Evolutionary conservation across 2,888 invertebrate species (phyloP).

Genomic region (Oxytorus armatus): DNA sequence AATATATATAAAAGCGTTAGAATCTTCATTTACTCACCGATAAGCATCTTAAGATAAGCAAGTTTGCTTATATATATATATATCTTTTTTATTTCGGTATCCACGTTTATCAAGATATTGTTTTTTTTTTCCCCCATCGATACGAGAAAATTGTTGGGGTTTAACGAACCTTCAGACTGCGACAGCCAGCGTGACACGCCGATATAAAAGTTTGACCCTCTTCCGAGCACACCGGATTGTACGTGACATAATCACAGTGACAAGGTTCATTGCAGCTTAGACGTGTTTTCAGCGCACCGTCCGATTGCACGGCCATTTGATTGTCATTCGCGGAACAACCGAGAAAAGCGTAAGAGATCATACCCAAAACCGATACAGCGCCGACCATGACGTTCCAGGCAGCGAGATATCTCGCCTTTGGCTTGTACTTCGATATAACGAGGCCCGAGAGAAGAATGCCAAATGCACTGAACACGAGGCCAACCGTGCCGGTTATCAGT

Average conservation of each 20-base stretch:
- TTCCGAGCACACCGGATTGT: constrained; percentile 90
- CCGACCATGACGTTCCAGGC: constrained; percentile 90
- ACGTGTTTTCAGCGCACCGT: constrained; percentile 84
- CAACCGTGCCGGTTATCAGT: constrained; percentile 90
- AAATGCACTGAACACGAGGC: constrained; percentile 89
- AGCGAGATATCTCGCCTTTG: constrained; percentile 88
- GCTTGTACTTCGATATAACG: constrained; percentile 88
- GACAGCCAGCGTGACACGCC: constrained; percentile 93
- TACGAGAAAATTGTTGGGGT: not conserved
- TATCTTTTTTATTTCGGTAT: not conserved
- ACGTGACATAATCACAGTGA: constrained; percentile 89
- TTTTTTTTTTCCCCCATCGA: not conserved
- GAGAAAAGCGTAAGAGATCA: constrained; percentile 88
- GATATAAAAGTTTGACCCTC: constrained; percentile 90
- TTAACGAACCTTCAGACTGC: constrained; percentile 78
- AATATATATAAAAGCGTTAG: constrained; percentile 21
- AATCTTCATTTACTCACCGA: constrained; percentile 23
- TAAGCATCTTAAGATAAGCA: constrained; percentile 17
- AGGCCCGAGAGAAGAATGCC: constrained; percentile 89
- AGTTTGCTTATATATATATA: not conserved
- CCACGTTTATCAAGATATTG: not conserved
- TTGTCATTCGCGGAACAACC: constrained; percentile 88
- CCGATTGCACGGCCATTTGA: constrained; percentile 83
- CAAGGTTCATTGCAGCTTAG: constrained; percentile 88
- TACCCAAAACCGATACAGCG: constrained; percentile 87